Base-by-base conservation (phyloP, 2,113 vertebrate species). In the Notarius lentiginosus region DNA sequence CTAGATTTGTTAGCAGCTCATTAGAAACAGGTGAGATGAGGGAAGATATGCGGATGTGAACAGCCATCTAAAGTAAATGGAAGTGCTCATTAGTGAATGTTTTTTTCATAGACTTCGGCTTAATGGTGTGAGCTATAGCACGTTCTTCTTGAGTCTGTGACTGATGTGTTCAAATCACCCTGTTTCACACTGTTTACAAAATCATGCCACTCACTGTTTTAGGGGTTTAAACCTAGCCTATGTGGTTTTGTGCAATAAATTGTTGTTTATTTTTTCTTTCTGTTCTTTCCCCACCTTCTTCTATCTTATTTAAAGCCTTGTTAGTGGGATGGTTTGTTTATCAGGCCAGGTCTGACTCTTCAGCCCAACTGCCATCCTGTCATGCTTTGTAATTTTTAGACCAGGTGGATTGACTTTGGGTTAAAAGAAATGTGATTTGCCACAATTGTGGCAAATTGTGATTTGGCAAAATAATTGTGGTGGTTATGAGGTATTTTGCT, bases 1-100 rank as follows among this genome's bases (percentile, higher is more conserved):
- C 56, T 41, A 41, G 77, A 27, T 58, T 79, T 79, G 77, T 79
- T 79, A 79, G 77, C 55, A 80, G 79, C 79, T 80, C 79, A 80
- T 34, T 80, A 60, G 79, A 22, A 80, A 56, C 53, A 79, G 79
- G 56, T 80, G 56, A 80, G 79, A 58, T 60, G 18, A 20, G 55
- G 4, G 56, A 11, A 34, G 17, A 60, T 79, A 20, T 58, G 17
- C 17, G 4, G 27, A 77, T 79, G n/a, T 79, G 49, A 79, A 79
- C 12, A 60, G 56, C 30, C n/a, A 41, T 58, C 30, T 41, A 20
- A 24, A 61, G 56, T 41, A 81, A 81, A 79, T 60, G 55, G 24
- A 41, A 60, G 56, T 81, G 18, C 79, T 81, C 79, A 81, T 81
- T 81, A 81, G 30, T 34, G 56, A 41, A 41, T 61, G 30, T 60